These are phyloP conservation scores for Apus apus DNA, from an alignment of 2,113 vertebrate genomes.

Conservation along the genomic window DNA sequence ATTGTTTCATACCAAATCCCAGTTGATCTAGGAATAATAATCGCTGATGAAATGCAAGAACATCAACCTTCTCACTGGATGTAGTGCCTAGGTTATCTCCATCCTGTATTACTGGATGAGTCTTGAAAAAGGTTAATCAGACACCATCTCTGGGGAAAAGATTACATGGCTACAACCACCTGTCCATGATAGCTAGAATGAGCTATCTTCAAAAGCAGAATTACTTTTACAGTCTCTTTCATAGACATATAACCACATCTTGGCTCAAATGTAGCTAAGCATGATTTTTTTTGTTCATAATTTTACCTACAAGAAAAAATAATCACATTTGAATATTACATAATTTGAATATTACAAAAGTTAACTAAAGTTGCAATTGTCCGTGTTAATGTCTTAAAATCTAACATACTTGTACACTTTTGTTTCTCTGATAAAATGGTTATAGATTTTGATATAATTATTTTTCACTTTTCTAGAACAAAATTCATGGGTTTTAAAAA, in stretches of 20 bases:
- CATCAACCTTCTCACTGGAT: background rate
- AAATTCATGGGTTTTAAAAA: background rate
- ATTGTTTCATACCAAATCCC: background rate
- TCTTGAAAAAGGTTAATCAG: background rate
- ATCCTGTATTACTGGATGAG: background rate
- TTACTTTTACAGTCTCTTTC: background rate
- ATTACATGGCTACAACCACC: background rate
- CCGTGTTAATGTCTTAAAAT: background rate
- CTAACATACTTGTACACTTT: background rate
- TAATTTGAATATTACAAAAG: background rate
- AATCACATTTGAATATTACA: background rate
- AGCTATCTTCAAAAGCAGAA: background rate
- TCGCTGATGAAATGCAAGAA: background rate
- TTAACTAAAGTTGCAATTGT: background rate
- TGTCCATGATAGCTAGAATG: background rate
- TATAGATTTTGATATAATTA: background rate
- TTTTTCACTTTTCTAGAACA: background rate
- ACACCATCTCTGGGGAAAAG: background rate
- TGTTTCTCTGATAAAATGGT: background rate
- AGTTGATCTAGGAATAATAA: fast-evolving
- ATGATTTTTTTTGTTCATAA: background rate
- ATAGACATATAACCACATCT: background rate
- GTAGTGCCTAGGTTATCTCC: background rate
- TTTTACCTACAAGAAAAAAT: background rate
- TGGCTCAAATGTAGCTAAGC: background rate